Evolutionary conservation across 2,113 vertebrate genomes (phyloP).

Genomic region (Oryzias melastigma): DNA sequence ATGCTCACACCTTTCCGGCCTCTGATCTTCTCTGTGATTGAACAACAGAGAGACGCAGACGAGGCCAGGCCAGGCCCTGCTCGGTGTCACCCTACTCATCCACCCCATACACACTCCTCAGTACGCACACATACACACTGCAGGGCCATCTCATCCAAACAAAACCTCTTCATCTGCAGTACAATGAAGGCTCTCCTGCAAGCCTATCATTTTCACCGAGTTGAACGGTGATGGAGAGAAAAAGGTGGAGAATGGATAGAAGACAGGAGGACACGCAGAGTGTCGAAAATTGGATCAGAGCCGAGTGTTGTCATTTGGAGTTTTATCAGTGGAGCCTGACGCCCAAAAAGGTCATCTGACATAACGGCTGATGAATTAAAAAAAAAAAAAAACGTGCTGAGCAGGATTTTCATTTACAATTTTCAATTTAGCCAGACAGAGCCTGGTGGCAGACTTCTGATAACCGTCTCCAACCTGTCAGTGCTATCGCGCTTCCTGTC

Average conservation of each 20-base stretch:
- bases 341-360: conserved; percentile 74
- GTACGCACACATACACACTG: conserved; percentile 21
- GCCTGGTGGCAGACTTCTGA: conserved; percentile 35
- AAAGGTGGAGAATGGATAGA: conserved; percentile 4
- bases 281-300: conserved; percentile 68
- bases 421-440: conserved; percentile 68
- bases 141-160: conserved; percentile 88
- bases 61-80: conserved; percentile 25
- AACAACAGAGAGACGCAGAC: conserved; percentile 49
- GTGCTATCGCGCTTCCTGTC: conserved; percentile 62
- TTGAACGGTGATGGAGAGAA: conserved; percentile 45
- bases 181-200: conserved; percentile 96
- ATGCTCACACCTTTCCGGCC: conserved; percentile 62
- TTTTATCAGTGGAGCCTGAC: conserved; percentile 67
- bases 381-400: conserved; percentile 30
- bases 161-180: conserved; percentile 98
- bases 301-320: conserved; percentile 62
- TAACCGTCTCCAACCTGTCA: conserved; percentile 70
- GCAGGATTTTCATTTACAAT: conserved; percentile 73
- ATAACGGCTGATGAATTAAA: conserved; percentile 69
- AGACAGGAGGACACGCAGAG: conserved; percentile 19
- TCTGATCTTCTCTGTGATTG: conserved; percentile 64
- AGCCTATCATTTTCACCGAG: conserved; percentile 98
- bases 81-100: conserved; percentile 29
- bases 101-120: conserved; percentile 20